These are phyloP conservation scores for Procavia capensis DNA, from an alignment of 2,113 vertebrate species.

Conservation along the genomic window DNA sequence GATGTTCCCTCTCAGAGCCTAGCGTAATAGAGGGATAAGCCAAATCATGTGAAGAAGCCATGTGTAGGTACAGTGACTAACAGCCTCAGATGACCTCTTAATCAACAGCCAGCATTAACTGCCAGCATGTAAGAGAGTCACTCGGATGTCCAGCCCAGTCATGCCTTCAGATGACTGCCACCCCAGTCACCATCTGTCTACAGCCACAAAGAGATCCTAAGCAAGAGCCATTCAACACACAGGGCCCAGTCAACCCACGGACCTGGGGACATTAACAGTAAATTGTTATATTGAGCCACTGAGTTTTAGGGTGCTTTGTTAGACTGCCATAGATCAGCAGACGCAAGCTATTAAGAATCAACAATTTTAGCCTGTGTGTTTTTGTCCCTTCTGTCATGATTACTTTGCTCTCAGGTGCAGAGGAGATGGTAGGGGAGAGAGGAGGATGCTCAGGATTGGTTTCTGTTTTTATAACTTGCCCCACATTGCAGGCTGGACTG, in stretches of 20 bases:
- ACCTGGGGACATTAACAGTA: no score
- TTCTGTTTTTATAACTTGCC: background rate
- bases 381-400: background rate
- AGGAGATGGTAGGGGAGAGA: background rate
- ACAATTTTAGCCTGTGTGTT: background rate
- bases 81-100: background rate
- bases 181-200: no score
- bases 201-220: no score
- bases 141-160: background rate
- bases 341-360: background rate
- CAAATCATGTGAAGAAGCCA: background rate
- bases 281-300: no score
- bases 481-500: background rate
- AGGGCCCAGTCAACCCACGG: no score
- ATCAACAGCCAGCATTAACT: background rate
- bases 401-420: background rate
- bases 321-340: background rate
- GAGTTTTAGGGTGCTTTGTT: no score
- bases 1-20: background rate
- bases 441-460: background rate
- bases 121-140: background rate
- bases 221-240: no score
- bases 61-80: background rate
- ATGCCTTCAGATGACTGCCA: no score
- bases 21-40: background rate